Base-by-base conservation (phyloP, 1,140 invertebrate genomes). In the Manduca sexta region DNA sequence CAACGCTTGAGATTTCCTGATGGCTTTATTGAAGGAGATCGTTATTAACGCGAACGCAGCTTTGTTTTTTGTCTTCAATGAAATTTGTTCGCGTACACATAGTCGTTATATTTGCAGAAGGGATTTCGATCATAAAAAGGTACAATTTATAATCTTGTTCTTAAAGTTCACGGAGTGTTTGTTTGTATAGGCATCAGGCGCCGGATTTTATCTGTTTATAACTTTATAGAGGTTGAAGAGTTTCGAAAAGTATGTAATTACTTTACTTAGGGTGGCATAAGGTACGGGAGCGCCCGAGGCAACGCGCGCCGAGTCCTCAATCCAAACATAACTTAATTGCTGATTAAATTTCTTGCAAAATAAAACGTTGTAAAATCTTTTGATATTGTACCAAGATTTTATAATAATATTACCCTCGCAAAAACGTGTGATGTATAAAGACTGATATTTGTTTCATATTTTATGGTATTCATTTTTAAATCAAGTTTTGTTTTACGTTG, bases 11-110 rank as follows among this genome's bases (percentile, higher is more conserved):
- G 66, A 69, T 69, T 68, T 65, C 44, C 47, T 44, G 63, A 69
- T 66, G 63, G 63, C 66, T 69, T 63, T 66, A 69, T 69, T 66
- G 56, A 45, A 38, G 40, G 39, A 58, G 57, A 61, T 63, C 55
- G 58, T 57, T 52, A 29, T 3, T 12, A 30, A 15, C 21, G 15
- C 5, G 14, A 41, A 41, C 11, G 16, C 1, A n/a, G n/a, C 11
- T 12, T 41, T 42, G 18, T 42, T 42, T 30, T 4, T 12, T 29
- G 17, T 43, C 30, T n/a, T n/a, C n/a, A n/a, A 14, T 30, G 14
- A 43, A 13, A 31, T 2, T 14, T 30, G 11, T 18, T 40, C 38
- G 14, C 38, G 18, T 40, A 6, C 12, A 15, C 16, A 8, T n/a
- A 17, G 11, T 40, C 16, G n/a, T 10, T 18, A 18, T 40, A 40